These are phyloP conservation scores for Ophioderma brevispina DNA, from an alignment of 35 echinoderm and acorn worm species.

Conservation along the genomic window DNA sequence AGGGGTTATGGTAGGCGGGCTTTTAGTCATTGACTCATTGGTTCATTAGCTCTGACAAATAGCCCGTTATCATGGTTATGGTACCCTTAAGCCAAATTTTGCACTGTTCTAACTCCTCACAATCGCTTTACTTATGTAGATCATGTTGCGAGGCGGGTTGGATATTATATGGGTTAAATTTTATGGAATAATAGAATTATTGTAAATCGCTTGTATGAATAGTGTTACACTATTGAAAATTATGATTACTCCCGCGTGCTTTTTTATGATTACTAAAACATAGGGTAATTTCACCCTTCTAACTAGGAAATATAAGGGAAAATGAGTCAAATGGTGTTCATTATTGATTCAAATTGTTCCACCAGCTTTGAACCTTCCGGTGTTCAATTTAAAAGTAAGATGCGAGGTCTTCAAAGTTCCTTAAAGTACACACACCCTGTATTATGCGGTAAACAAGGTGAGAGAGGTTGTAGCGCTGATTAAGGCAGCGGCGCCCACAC, in stretches of 20 bases:
- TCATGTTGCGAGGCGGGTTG: not conserved
- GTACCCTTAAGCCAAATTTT: not conserved
- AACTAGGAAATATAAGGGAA: not conserved
- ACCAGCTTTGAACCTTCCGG: not conserved
- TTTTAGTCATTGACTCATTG: not conserved
- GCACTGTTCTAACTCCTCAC: not conserved
- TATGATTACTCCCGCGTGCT: not conserved
- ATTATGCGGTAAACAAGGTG: constrained; percentile 5
- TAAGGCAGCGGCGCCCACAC: not conserved
- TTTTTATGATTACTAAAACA: not conserved
- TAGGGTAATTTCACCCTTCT: not conserved
- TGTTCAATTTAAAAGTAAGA: not conserved
- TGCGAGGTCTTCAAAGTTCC: constrained; percentile 3
- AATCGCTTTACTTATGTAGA: not conserved
- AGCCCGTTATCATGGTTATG: not conserved
- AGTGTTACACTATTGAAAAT: constrained; percentile 1
- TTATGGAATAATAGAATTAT: constrained; percentile 10
- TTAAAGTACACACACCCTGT: not conserved
- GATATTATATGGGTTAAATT: not conserved
- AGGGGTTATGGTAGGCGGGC: not conserved
- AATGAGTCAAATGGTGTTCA: not conserved
- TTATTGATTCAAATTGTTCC: not conserved
- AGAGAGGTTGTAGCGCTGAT: not conserved
- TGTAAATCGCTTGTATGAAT: not conserved
- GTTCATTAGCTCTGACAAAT: not conserved